phyloP scores from a whole-genome alignment of 2,888 invertebrate species.

The Yponomeuta cagnagella region DNA sequence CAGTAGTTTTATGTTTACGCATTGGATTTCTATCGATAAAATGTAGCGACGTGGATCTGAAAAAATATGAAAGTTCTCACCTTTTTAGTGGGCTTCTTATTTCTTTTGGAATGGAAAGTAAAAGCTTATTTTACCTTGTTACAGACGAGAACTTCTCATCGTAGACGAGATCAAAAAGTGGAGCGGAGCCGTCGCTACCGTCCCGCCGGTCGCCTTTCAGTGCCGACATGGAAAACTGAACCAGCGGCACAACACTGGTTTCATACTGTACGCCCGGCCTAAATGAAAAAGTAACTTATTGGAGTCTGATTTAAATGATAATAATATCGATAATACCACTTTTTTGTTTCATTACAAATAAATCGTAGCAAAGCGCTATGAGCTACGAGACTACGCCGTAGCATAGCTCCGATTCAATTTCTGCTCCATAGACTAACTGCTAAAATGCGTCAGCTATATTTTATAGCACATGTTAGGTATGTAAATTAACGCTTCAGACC shows the following conservation, averaged over 20 bases:
- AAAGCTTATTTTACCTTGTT: background rate
- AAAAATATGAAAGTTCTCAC: background rate
- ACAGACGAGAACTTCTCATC: background rate
- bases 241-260: conserved; percentile 45
- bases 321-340: too few species aligned
- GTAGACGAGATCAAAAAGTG: background rate
- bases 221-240: conserved; percentile 37
- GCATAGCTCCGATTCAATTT: background rate
- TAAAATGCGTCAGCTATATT: too few species aligned
- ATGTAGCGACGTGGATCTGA: background rate
- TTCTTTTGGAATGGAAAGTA: too few species aligned
- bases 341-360: background rate
- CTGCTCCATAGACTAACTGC: background rate
- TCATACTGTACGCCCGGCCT: conserved; percentile 36
- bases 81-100: too few species aligned
- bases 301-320: too few species aligned
- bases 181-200: background rate
- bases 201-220: background rate
- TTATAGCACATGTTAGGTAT: too few species aligned
- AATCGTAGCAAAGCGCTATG: background rate
- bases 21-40: background rate
- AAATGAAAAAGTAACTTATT: background rate
- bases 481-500: too few species aligned
- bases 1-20: background rate
- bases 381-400: background rate